phyloP scores from a whole-genome alignment of 2,888 invertebrate species.

The Noctua janthina region DNA sequence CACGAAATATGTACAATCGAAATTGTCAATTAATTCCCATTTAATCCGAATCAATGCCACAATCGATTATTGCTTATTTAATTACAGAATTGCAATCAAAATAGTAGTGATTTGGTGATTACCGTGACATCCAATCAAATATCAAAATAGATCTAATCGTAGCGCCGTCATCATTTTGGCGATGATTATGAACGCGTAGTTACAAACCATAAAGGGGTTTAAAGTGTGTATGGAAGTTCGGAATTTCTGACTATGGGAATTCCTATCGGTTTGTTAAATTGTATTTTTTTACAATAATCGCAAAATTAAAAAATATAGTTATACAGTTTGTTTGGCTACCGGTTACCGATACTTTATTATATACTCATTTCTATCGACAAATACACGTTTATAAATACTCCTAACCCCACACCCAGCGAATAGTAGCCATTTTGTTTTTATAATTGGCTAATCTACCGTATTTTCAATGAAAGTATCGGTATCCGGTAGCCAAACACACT shows the following conservation, averaged over 20 bases:
- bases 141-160: constrained; percentile 65
- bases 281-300: background rate
- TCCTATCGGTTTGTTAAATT: background rate
- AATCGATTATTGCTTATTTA: constrained; percentile 32
- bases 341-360: too few relatives aligned
- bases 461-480: too few relatives aligned
- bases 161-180: background rate
- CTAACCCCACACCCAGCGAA: too few relatives aligned
- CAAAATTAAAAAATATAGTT: background rate
- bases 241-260: background rate
- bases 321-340: too few relatives aligned
- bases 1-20: background rate
- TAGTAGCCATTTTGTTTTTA: too few relatives aligned
- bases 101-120: constrained; percentile 13
- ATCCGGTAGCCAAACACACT: background rate
- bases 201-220: background rate
- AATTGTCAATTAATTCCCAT: constrained; percentile 12
- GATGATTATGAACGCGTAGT: constrained; percentile 6
- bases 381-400: too few relatives aligned
- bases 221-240: background rate
- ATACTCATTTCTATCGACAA: too few relatives aligned
- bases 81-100: constrained; percentile 32
- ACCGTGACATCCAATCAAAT: constrained; percentile 63
- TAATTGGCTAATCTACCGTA: too few relatives aligned
- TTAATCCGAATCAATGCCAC: constrained; percentile 25